These are phyloP conservation scores for Drosophila lini DNA, from an alignment of 1,140 invertebrate genomes.

Conservation along the genomic window DNA sequence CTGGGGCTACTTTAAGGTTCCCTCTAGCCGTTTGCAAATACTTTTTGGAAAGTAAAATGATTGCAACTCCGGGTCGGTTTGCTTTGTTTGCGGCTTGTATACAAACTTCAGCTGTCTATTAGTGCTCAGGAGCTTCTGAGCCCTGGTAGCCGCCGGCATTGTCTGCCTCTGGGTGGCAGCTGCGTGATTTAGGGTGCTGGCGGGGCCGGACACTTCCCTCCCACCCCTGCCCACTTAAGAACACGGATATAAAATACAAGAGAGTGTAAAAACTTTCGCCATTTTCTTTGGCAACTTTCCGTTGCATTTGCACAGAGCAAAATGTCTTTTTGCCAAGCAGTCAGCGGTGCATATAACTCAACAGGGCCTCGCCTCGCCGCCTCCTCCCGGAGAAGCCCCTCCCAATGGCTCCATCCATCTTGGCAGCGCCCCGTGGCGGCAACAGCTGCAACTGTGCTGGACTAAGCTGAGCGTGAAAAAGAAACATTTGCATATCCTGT, in stretches of 20 bases:
- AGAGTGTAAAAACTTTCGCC: slow-evolving; percentile 73
- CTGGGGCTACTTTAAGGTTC: slow-evolving; percentile 1
- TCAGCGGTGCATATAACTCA: slow-evolving; percentile 67
- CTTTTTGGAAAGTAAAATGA: slow-evolving; percentile 11
- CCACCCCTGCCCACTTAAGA: slow-evolving; percentile 5
- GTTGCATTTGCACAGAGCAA: slow-evolving; percentile 66
- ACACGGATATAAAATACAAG: slow-evolving; percentile 50
- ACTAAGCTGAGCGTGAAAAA: slow-evolving; percentile 76
- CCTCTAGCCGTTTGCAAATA: background rate
- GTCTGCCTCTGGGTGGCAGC: slow-evolving; percentile 19
- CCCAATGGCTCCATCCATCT: slow-evolving; percentile 43
- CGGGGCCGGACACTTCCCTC: background rate
- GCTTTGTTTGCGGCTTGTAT: slow-evolving; percentile 13
- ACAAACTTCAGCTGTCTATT: slow-evolving; percentile 22
- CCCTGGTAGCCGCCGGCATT: slow-evolving; percentile 6
- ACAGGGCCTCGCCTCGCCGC: slow-evolving; percentile 25
- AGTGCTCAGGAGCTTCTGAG: slow-evolving; percentile 12
- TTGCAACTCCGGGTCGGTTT: slow-evolving; percentile 2
- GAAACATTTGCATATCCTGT: slow-evolving; percentile 83
- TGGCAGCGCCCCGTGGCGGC: slow-evolving; percentile 53
- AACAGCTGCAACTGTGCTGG: slow-evolving; percentile 51
- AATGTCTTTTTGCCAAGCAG: slow-evolving; percentile 70
- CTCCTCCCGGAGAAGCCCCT: slow-evolving; percentile 13
- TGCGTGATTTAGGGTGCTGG: slow-evolving; percentile 23
- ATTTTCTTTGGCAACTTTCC: slow-evolving; percentile 78